Percentiles rank a stretch among this genome's conserved stretches.
These are phyloP conservation scores for Entelurus aequoreus DNA, from an alignment of 2,113 vertebrate genomes.

Conservation along the genomic window DNA sequence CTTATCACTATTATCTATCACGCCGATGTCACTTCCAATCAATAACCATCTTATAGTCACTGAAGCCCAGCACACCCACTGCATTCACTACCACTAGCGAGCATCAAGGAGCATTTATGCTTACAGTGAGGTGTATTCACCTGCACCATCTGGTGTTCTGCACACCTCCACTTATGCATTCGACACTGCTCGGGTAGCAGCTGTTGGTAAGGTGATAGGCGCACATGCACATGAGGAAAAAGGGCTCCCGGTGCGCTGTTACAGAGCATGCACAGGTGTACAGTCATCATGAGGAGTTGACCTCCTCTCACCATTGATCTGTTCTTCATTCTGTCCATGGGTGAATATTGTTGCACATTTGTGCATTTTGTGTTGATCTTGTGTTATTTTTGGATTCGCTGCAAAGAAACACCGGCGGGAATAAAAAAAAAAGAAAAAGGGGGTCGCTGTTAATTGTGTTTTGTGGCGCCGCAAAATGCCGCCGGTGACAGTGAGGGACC, in stretches of 20 bases:
- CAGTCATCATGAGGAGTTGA: constrained; percentile 47
- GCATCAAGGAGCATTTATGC: background rate
- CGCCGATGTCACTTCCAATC: constrained; percentile 42
- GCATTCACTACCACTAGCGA: background rate
- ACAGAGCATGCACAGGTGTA: constrained; percentile 44
- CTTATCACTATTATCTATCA: constrained; percentile 38
- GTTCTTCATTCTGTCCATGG: background rate
- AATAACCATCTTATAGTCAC: constrained; percentile 43
- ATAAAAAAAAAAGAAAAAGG: constrained; percentile 9
- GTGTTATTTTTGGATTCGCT: constrained; percentile 28
- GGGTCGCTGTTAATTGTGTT: constrained; percentile 37
- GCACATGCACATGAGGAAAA: constrained; percentile 10
- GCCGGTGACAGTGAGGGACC: constrained; percentile 15
- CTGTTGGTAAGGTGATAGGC: constrained; percentile 65
- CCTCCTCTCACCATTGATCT: constrained; percentile 29
- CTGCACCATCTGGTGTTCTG: constrained; percentile 42
- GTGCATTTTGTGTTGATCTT: constrained; percentile 11
- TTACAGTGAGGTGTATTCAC: constrained; percentile 55
- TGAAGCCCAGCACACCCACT: background rate
- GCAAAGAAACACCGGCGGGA: constrained; percentile 29
- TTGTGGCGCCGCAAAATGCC: constrained; percentile 24
- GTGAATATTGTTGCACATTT: background rate
- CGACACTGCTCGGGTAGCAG: constrained; percentile 55
- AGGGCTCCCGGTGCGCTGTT: constrained; percentile 19
- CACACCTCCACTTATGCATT: constrained; percentile 33